Evolutionary conservation across 2,888 invertebrate species (phyloP), one percentile per base, ranked within the genome.

Genomic region (Sycophila texana): DNA sequence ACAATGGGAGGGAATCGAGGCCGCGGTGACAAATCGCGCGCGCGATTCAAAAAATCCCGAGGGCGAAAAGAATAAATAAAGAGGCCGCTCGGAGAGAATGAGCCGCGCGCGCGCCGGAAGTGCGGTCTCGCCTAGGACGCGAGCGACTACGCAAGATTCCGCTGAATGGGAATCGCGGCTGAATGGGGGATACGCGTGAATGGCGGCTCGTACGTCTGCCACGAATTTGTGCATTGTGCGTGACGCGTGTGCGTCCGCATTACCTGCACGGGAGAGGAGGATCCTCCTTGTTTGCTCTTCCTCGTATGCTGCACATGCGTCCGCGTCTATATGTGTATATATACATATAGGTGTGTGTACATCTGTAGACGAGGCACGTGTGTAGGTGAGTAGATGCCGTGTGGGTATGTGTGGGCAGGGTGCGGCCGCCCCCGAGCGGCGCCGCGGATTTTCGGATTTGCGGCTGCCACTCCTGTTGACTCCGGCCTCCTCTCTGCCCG

Each of bases 361-460:
- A 5, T n/a, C n/a, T 53, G 53, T 4, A 51, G 26, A n/a, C 30
- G n/a, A n/a, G n/a, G 61, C 30, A 30, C 61, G 61, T 26, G 22
- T 58, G 4, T 13, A n/a, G n/a, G n/a, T n/a, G n/a, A n/a, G n/a
- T n/a, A n/a, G n/a, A n/a, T n/a, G n/a, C n/a, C 16, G 60, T 16
- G 61, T 30, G 61, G 30, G 61, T 30, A 63, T 63, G 63, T 39
- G 39, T 39, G 63, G 13, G 13, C 30, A 63, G 16, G 63, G 63
- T 5, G 12, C 18, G 20, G 26, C 13, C 26, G 39, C 18, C 18
- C 20, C 16, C n/a, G 26, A 51, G 7, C 47, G 18, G n/a, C 74
- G 26, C 57, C 63, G 49, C 63, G 70, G 70, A 74, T 79, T 74
- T 74, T 74, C 68, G 65, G 68, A 79, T 79, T 79, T 74, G 65